Base-by-base conservation (phyloP, 2,888 invertebrate genomes). In the Morinoia aosen region DNA sequence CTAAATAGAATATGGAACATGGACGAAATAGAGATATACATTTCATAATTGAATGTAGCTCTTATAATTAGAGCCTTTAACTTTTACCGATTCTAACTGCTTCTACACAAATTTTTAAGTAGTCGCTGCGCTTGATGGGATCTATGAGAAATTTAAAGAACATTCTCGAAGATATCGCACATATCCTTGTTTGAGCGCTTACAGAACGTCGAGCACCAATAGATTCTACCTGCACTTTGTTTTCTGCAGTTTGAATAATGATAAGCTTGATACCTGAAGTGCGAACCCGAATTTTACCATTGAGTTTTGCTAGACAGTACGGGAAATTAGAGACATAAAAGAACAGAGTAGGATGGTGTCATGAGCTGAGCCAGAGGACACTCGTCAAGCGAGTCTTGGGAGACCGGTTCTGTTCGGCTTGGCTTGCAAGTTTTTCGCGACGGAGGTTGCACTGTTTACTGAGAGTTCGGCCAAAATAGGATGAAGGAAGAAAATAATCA, bases 391-490 rank as follows among this genome's bases (percentile, higher is more conserved):
- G 39, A 19, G 90, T 90, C 90, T 33, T 48, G 12, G 33, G 40
- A 40, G 90, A 39, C 39, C 48, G 90, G 90, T 40, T 48, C 90
- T 39, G 12, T 90, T 90, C 90, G 90, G 90, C 90, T 90, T 14
- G 40, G n/a, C 90, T 48, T 90, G 48, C 90, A 90, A 40, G 40
- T 14, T 90, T 90, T 90, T 90, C 48, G 14, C 40, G 12, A 39
- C 39, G 12, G 90, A 90, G 12, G 90, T 40, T 90, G 90, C 90
- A 90, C 90, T 90, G 90, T 90, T 90, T 90, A 90, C 90, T 39
- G 40, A 90, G 40, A 8, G 76, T 33, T 76, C 25, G 76, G 2
- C 14, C 25, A 76, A 76, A 76, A 76, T 76, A 8, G 33, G 2
- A 19, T 10, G 76, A 76, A 76, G 8, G 25, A 76, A 33, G 76